Evolutionary conservation across 1,140 invertebrate species (phyloP).

Genomic region (Matsumurasca onukii): DNA sequence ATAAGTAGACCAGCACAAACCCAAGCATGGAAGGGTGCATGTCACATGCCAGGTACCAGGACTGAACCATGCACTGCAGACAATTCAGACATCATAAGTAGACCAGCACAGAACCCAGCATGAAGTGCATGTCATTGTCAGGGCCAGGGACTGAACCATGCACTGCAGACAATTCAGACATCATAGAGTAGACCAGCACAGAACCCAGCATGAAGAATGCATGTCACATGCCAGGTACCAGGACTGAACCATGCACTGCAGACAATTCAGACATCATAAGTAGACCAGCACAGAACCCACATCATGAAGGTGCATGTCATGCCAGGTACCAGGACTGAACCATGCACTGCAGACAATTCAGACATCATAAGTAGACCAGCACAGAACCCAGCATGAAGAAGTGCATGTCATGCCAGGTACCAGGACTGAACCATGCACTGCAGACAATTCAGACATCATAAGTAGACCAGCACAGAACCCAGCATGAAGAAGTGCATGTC

Average conservation of each 20-base stretch:
- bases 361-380: no score
- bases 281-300: slow-evolving; percentile 51
- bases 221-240: slow-evolving; percentile 58
- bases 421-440: no score
- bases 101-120: no score
- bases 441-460: no score
- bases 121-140: slow-evolving; percentile 54
- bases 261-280: slow-evolving; percentile 41
- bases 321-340: slow-evolving; percentile 57
- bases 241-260: slow-evolving; percentile 55
- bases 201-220: slow-evolving; percentile 54
- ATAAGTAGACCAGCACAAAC: slow-evolving; percentile 49
- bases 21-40: slow-evolving; percentile 54
- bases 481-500: no score
- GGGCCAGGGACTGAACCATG: slow-evolving; percentile 55
- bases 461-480: no score
- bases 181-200: slow-evolving; percentile 46
- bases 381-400: no score
- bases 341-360: no score
- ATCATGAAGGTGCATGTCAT: slow-evolving; percentile 55
- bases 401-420: no score
- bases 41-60: slow-evolving; percentile 57
- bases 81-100: no score
- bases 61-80: slow-evolving; percentile 56
- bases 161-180: slow-evolving; percentile 46